Evolutionary conservation across 2,113 vertebrate species (phyloP), one percentile per base, ranked within the genome.

Genomic region (Microcebus lehilahytsara): DNA sequence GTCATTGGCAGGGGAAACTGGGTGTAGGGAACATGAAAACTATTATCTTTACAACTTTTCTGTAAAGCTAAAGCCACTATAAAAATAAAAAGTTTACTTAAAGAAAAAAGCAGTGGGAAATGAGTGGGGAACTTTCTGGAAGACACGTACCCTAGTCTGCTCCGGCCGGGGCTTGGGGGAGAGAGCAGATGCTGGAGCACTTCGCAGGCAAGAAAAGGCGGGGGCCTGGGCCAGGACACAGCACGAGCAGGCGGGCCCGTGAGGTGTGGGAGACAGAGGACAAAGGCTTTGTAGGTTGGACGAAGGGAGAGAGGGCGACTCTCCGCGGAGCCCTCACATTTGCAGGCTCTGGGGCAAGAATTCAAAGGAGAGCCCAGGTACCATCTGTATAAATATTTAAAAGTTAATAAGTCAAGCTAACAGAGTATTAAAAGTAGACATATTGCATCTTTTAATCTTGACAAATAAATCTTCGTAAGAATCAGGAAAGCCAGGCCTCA

Each of bases 141-240:
- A 17, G 8, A 12, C 3, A 9, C 25, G 17, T 0, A 1, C 1
- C 0, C 0, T 16, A 20, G 12, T 40, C 14, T 34, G 56, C 17
- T 9, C 27, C 12, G 37, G 37, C 40, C 8, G 69, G 8, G 3
- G 10, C 10, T 3, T 34, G 10, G 23, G 40, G 34, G 9, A 74
- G 30, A 37, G 16, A 27, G 27, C 0, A 42, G 79, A 14, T 20
- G 23, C 51, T 9, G 14, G 71, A 3, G 0, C 11, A 13, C 6
- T 42, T 40, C 49, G 40, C 20, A 30, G 40, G 40, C 22, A 9
- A 90, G 71, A 1, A 7, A 3, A 30, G 25, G 3, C 0, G 5
- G 75, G 3, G 34, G 0, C 6, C 10, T 9, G 3, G 77, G n/a
- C 40, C 72, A 22, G 13, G 11, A 17, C 25, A 3, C 1, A 4